These are phyloP conservation scores for Micronycteris hirsuta DNA, from an alignment of 2,113 vertebrate species.

Conservation along the genomic window DNA sequence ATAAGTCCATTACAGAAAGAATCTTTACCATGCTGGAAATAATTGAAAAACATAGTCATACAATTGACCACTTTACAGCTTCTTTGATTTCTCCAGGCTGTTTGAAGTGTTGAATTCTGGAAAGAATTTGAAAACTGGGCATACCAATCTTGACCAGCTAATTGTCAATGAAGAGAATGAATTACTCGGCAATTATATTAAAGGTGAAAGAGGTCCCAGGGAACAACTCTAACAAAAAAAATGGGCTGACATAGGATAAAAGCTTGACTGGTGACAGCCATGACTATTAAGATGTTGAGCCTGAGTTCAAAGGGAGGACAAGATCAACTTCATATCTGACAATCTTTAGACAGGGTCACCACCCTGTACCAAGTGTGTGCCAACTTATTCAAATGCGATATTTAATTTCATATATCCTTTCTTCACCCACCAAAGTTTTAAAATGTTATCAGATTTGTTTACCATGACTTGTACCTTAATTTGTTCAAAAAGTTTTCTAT, in stretches of 20 bases:
- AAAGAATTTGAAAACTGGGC: slow-evolving; percentile 52
- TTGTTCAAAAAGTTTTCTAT: neutral
- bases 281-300: slow-evolving; percentile 21
- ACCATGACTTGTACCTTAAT: neutral
- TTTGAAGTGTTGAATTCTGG: slow-evolving; percentile 52
- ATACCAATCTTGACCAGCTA: slow-evolving; percentile 38
- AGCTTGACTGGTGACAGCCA: slow-evolving; percentile 36
- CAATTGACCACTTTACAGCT: neutral
- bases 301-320: slow-evolving; percentile 50
- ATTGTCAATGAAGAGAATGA: slow-evolving; percentile 47
- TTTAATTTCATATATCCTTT: neutral
- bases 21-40: slow-evolving; percentile 35
- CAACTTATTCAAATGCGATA: neutral
- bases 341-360: neutral
- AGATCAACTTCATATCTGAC: neutral
- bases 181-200: slow-evolving; percentile 52
- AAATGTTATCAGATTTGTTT: neutral
- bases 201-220: slow-evolving; percentile 53
- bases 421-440: neutral
- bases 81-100: slow-evolving; percentile 49
- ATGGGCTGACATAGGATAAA: slow-evolving; percentile 37
- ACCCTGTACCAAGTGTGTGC: neutral
- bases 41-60: slow-evolving; percentile 24
- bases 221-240: slow-evolving; percentile 30
- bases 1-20: neutral